Conservation (phyloP, 2,888 invertebrate species). For the Arctia plantaginis region DNA sequence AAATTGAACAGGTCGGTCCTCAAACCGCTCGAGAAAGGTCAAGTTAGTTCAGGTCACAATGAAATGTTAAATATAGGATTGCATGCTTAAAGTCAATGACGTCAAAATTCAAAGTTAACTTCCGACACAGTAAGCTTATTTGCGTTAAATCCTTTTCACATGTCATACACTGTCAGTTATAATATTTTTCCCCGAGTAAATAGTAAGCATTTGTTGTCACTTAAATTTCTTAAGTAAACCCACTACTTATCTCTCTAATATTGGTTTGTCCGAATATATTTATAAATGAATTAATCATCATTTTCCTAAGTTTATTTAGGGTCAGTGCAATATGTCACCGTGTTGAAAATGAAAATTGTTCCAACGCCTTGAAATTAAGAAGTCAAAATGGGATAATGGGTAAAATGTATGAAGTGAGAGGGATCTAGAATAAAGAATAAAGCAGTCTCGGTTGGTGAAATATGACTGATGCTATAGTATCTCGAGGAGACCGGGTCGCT, state of each 20-base stretch:
- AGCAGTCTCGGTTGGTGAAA: too few species aligned
- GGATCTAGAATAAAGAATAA: too few species aligned
- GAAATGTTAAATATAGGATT: conserved; percentile 81
- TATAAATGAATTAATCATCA: background rate
- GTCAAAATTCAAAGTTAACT: conserved; percentile 69
- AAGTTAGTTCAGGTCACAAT: conserved; percentile 68
- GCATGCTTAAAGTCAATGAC: conserved; percentile 75
- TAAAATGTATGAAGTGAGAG: background rate
- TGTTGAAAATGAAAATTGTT: too few species aligned
- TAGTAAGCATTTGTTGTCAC: conserved; percentile 2
- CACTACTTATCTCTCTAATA: too few species aligned
- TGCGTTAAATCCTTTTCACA: conserved; percentile 54
- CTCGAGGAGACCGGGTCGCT: too few species aligned
- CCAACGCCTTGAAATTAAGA: too few species aligned
- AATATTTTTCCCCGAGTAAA: conserved; percentile 17
- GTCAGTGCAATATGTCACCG: too few species aligned
- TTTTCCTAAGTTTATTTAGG: background rate
- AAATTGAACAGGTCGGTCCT: conserved; percentile 46
- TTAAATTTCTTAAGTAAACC: too few species aligned
- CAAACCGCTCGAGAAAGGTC: conserved; percentile 65
- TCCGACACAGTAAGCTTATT: conserved; percentile 63
- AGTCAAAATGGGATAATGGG: background rate
- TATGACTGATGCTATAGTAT: too few species aligned
- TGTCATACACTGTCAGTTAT: conserved; percentile 24
- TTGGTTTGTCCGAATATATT: too few species aligned